Conservation (phyloP, 2,113 vertebrate genomes). For the Ptilonorhynchus violaceus region DNA sequence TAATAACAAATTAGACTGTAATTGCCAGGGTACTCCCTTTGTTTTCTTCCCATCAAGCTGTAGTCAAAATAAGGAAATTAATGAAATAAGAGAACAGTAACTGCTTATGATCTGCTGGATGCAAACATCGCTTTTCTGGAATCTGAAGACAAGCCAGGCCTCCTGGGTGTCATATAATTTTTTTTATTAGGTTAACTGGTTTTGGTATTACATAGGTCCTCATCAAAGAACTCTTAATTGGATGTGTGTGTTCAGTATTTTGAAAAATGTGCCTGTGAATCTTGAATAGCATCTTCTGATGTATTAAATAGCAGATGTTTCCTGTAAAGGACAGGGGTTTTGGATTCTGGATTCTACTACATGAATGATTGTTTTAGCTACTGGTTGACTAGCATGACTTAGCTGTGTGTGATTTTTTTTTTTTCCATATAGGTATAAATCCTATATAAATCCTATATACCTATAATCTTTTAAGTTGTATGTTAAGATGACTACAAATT, state of each 20-base stretch:
- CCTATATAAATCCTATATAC: neutral
- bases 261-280: neutral
- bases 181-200: neutral
- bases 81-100: neutral
- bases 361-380: neutral
- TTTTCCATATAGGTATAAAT: neutral
- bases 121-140: neutral
- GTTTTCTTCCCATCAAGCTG: neutral
- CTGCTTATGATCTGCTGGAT: neutral
- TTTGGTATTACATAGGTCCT: neutral
- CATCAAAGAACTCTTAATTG: neutral
- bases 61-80: constrained; percentile 38
- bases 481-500: neutral
- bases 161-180: neutral
- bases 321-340: neutral
- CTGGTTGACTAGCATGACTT: neutral
- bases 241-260: neutral
- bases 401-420: neutral
- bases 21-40: neutral
- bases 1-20: neutral
- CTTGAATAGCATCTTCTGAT: neutral
- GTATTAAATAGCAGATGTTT: neutral
- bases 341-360: neutral
- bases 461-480: neutral
- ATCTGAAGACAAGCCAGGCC: neutral